These are phyloP conservation scores for Andrena praecox DNA, from an alignment of 2,888 invertebrate species.

Conservation along the genomic window DNA sequence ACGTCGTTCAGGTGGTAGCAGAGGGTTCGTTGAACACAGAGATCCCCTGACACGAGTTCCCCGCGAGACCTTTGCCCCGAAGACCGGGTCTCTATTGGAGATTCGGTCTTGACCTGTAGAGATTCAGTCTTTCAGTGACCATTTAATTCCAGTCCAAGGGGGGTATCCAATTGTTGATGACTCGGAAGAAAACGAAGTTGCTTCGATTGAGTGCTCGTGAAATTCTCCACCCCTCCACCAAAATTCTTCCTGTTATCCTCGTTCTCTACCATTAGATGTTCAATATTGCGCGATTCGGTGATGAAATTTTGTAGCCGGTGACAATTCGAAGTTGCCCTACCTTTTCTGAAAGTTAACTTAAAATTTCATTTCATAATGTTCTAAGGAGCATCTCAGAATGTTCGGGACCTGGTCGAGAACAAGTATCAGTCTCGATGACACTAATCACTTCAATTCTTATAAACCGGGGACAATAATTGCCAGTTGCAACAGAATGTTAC, in stretches of 20 bases:
- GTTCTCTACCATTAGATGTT: too few relatives aligned
- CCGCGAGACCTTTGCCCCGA: constrained; percentile 81
- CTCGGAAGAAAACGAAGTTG: too few relatives aligned
- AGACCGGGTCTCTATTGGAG: constrained; percentile 82
- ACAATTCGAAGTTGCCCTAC: too few relatives aligned
- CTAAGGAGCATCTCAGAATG: not conserved
- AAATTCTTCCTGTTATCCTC: too few relatives aligned
- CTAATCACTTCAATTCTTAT: not conserved
- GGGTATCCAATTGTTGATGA: too few relatives aligned
- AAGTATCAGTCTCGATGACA: not conserved
- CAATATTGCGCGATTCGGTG: too few relatives aligned
- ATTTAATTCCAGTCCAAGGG: too few relatives aligned
- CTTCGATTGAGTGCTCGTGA: too few relatives aligned
- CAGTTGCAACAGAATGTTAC: not conserved
- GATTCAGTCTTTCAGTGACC: not conserved
- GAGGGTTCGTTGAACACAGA: constrained; percentile 67
- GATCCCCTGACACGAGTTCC: constrained; percentile 83
- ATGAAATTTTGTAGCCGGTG: too few relatives aligned
- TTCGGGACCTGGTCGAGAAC: not conserved
- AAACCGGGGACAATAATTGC: constrained; percentile 40
- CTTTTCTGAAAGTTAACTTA: not conserved
- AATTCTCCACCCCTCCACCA: too few relatives aligned
- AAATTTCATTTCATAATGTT: not conserved
- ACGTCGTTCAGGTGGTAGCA: constrained; percentile 62
- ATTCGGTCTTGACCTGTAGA: constrained; percentile 83